Evolutionary conservation across 2,113 vertebrate genomes (phyloP).

Genomic region (Spilogale gracilis): DNA sequence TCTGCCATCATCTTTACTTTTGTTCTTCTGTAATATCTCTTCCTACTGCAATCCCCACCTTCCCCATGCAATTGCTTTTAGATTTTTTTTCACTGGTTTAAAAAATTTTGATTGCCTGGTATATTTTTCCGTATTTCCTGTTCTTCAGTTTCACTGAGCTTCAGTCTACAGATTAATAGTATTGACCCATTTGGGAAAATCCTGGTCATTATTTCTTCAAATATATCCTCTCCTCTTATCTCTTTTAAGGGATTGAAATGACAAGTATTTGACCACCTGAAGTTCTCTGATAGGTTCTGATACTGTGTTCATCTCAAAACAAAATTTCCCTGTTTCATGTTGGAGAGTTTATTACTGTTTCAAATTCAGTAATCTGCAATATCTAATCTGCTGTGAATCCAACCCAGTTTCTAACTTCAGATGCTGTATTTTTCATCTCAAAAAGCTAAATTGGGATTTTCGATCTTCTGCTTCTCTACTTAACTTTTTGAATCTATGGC

Average conservation of each 20-base stretch:
- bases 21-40: background rate
- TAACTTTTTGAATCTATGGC: background rate
- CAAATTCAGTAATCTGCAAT: background rate
- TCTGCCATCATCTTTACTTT: background rate
- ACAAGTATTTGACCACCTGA: background rate
- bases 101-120: background rate
- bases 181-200: background rate
- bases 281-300: background rate
- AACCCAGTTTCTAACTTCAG: background rate
- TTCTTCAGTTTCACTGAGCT: background rate
- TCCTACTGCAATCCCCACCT: accelerated
- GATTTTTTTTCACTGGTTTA: background rate
- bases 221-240: background rate
- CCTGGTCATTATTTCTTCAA: background rate
- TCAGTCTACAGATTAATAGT: background rate
- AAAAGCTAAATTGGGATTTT: background rate
- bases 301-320: background rate
- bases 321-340: background rate
- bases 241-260: background rate
- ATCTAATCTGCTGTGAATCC: background rate
- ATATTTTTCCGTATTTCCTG: background rate
- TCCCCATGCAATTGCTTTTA: no score
- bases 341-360: background rate
- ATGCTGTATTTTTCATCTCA: background rate
- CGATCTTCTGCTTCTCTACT: background rate